These are phyloP conservation scores for Argya squamiceps DNA, from an alignment of 2,797 vertebrate genomes.

Conservation along the genomic window DNA sequence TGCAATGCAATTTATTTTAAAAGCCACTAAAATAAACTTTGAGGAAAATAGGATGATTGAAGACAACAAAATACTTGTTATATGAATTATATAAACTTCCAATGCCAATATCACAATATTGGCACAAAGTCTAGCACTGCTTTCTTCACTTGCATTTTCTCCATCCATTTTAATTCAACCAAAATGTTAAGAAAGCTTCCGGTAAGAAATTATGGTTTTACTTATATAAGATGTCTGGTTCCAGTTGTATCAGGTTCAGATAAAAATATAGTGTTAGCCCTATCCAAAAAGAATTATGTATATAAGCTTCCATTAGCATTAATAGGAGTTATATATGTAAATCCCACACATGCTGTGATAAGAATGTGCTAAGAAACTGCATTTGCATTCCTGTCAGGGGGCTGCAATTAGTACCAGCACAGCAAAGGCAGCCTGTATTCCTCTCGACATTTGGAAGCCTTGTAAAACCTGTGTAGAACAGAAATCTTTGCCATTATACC, in stretches of 20 bases:
- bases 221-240: background rate
- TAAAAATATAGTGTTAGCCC: slow-evolving; percentile 34
- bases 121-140: background rate
- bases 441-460: slow-evolving; percentile 16
- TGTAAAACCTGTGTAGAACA: slow-evolving; percentile 7
- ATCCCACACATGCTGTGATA: slow-evolving; percentile 62
- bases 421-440: background rate
- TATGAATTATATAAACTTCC: background rate
- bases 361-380: slow-evolving; percentile 45
- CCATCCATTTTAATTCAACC: background rate
- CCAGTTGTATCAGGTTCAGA: slow-evolving; percentile 30
- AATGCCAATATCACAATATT: background rate
- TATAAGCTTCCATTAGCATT: slow-evolving; percentile 52
- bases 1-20: background rate
- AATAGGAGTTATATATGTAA: slow-evolving; percentile 62
- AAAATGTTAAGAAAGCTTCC: background rate
- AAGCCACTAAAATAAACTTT: background rate
- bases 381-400: slow-evolving; percentile 60
- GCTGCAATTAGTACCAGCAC: slow-evolving; percentile 42
- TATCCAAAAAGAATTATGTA: background rate
- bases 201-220: background rate
- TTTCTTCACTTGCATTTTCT: background rate
- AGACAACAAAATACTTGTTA: background rate
- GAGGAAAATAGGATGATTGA: background rate
- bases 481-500: background rate